Percentiles rank a stretch among this genome's conserved stretches.
Evolutionary conservation across 64 coral and sea anemone species (phyloP).

Genomic region (Catalaphyllia jardinei): DNA sequence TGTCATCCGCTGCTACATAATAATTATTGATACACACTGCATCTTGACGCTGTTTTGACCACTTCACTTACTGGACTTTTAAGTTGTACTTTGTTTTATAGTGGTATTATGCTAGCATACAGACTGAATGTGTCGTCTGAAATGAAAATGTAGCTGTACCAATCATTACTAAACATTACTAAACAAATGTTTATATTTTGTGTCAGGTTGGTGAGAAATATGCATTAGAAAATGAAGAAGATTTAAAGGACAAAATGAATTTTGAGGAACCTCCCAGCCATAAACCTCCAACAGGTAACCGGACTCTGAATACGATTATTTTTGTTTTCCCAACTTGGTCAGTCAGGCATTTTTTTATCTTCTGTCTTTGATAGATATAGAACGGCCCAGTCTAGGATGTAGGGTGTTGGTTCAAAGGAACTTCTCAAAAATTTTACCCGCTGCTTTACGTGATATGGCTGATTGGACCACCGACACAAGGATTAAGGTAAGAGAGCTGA

Average conservation of each 20-base stretch:
- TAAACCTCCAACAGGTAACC: conserved; percentile 51
- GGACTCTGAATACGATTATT: too few species aligned
- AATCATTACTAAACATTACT: not conserved
- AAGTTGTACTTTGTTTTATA: too few species aligned
- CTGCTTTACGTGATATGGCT: conserved; percentile 90
- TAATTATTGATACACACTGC: too few species aligned
- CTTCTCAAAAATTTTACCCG: conserved; percentile 95
- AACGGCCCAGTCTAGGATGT: conserved; percentile 84
- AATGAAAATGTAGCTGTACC: too few species aligned
- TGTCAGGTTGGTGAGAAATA: conserved; percentile 89
- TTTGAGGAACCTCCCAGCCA: conserved; percentile 69
- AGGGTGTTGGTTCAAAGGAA: conserved; percentile 88
- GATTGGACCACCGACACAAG: conserved; percentile 95
- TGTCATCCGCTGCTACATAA: too few species aligned
- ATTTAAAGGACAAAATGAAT: conserved; percentile 95
- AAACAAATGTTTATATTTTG: not conserved
- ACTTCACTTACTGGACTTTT: too few species aligned
- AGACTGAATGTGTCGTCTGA: too few species aligned
- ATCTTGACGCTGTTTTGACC: too few species aligned
- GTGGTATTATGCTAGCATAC: too few species aligned
- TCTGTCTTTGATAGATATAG: conserved; percentile 40
- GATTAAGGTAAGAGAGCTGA: conserved; percentile 61
- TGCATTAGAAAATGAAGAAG: conserved; percentile 94
- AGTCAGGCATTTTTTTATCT: too few species aligned
- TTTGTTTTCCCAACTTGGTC: too few species aligned